phyloP scores from a whole-genome alignment of 2,797 vertebrate genomes.

The Sciaenops ocellatus region DNA sequence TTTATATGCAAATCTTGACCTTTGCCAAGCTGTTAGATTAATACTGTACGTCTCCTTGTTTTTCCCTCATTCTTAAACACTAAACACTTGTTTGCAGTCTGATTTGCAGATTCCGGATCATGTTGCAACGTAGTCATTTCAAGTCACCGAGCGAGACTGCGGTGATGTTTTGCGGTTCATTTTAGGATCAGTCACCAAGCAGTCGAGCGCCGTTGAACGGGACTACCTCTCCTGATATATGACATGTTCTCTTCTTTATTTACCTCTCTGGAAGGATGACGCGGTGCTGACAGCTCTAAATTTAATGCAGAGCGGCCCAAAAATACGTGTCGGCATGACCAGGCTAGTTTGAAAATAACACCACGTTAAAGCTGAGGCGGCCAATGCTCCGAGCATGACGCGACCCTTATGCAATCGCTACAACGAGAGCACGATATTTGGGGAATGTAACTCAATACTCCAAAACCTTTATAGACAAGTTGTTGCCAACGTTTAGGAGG shows the following conservation, averaged over 20 bases:
- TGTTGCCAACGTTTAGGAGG: slow-evolving; percentile 61
- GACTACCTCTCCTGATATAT: slow-evolving; percentile 32
- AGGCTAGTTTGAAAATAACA: slow-evolving; percentile 80
- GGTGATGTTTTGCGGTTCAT: slow-evolving; percentile 29
- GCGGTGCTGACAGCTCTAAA: slow-evolving; percentile 72
- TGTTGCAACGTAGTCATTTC: slow-evolving; percentile 22
- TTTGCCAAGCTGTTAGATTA: slow-evolving; percentile 52
- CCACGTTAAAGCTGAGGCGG: slow-evolving; percentile 51
- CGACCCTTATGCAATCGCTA: slow-evolving; percentile 69
- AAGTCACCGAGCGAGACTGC: not conserved
- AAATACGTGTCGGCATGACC: slow-evolving; percentile 74
- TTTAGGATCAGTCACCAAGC: slow-evolving; percentile 24
- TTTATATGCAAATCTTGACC: slow-evolving; percentile 68
- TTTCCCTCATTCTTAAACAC: not conserved
- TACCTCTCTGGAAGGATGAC: slow-evolving; percentile 28
- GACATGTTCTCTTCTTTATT: slow-evolving; percentile 39
- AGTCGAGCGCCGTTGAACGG: slow-evolving; percentile 11
- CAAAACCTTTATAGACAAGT: slow-evolving; percentile 67
- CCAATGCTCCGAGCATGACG: slow-evolving; percentile 68
- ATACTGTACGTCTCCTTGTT: slow-evolving; percentile 21
- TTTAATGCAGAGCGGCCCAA: slow-evolving; percentile 56
- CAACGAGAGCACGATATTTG: slow-evolving; percentile 61
- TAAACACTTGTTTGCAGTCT: slow-evolving; percentile 45
- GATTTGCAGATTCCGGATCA: slow-evolving; percentile 26
- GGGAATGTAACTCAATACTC: slow-evolving; percentile 68